Percentiles rank a stretch among this genome's conserved stretches.
Evolutionary conservation across 1,140 invertebrate species (phyloP).

Genomic region (Macrotrachela quadricornifera): DNA sequence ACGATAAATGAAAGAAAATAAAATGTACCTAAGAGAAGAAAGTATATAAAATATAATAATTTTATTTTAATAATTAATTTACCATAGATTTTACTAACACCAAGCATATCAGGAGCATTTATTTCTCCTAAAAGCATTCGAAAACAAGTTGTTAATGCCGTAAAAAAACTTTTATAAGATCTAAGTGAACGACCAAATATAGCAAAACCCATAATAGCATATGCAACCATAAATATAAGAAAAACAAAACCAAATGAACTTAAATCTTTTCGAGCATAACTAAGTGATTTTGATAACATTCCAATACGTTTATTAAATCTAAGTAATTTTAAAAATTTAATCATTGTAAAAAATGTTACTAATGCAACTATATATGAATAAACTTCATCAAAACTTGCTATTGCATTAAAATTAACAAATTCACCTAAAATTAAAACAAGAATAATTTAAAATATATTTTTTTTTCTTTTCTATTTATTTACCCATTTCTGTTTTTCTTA

Average conservation of each 20-base stretch:
- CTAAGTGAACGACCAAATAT: conserved; percentile 19
- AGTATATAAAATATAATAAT: too few species aligned
- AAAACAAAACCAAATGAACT: conserved; percentile 25
- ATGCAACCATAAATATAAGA: conserved; percentile 25
- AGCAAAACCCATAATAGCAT: conserved; percentile 18
- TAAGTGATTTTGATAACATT: conserved; percentile 24
- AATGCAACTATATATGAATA: conserved; percentile 30
- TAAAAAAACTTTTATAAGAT: conserved; percentile 18
- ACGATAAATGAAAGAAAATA: too few species aligned
- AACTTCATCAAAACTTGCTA: conserved; percentile 33
- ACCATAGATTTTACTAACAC: not conserved
- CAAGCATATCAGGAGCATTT: conserved; percentile 16
- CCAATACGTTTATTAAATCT: conserved; percentile 32
- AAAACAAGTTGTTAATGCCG: conserved; percentile 22
- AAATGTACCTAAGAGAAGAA: too few species aligned
- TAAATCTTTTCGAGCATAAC: conserved; percentile 17
- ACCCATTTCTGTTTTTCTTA: conserved; percentile 20
- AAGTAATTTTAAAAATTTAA: conserved; percentile 34
- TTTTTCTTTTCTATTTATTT: too few species aligned
- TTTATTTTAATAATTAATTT: too few species aligned
- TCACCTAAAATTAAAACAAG: conserved; percentile 15
- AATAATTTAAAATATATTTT: too few species aligned
- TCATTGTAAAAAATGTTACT: conserved; percentile 33
- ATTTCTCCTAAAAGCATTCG: conserved; percentile 24
- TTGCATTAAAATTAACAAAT: conserved; percentile 34